Base-by-base conservation (phyloP, 2,888 invertebrate species). In the Oxytorus armatus region DNA sequence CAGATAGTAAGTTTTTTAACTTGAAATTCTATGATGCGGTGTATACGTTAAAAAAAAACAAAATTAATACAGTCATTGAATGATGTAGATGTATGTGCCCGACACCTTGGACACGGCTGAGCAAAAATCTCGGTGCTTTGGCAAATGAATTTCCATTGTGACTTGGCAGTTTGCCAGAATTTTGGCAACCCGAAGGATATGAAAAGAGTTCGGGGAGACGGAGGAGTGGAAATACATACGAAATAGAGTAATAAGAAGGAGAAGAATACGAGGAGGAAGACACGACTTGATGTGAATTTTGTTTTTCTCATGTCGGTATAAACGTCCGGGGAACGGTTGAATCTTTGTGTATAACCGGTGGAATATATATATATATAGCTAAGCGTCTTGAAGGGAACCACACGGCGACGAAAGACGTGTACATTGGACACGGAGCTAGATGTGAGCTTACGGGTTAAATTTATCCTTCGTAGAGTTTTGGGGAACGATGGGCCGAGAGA, bases 391-490 rank as follows among this genome's bases (percentile, higher is more conserved):
- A 75, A 42, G 63, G 63, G 49, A 21, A n/a, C n/a, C n/a, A 65
- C 14, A 36, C 18, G 11, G 51, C 74, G 69, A 55, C 63, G 68
- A 57, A 68, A 33, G 61, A 72, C 25, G 49, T 59, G 77, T 55
- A 77, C 66, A 61, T 79, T 36, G 59, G 72, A 23, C 59, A 39
- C 29, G 73, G 80, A 49, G 39, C 25, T 68, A 77, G 80, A 65
- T 73, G 69, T 69, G 63, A 53, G 76, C 72, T 75, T 78, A 70
- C 72, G 83, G 87, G 88, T 89, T 89, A 89, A 89, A 88, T 89
- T 88, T 89, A 89, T 89, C 88, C 85, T 86, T 87, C 85, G 88
- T 79, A 77, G 85, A 87, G 89, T 86, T 88, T 88, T 85, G 84
- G 80, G 77, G 83, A 82, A 82, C 78, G 77, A 83, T 78, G 59